Evolutionary conservation across 1,140 invertebrate genomes (phyloP).

Genomic region (Ganaspis sp.): DNA sequence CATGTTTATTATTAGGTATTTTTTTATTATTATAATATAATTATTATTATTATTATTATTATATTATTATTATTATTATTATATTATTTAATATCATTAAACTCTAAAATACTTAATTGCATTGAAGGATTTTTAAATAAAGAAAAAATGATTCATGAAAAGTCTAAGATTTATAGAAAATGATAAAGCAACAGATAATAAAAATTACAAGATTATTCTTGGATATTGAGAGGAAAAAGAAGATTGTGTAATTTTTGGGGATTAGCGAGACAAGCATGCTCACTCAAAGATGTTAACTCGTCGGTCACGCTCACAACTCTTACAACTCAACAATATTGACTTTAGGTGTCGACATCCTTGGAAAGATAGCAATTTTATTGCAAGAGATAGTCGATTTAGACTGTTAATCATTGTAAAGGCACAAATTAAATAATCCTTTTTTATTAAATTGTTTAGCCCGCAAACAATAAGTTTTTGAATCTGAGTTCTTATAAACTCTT

Average conservation of each 20-base stretch:
- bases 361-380: neutral
- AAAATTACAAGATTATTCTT: neutral
- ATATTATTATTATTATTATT: too few species aligned
- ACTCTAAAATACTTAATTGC: too few species aligned
- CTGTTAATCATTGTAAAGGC: neutral
- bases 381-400: neutral
- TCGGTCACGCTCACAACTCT: neutral
- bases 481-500: too few species aligned
- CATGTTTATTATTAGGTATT: too few species aligned
- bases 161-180: neutral
- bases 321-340: slow-evolving; percentile 23
- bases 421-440: too few species aligned
- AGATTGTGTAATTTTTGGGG: neutral
- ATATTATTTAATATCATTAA: too few species aligned
- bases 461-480: too few species aligned
- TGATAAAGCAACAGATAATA: neutral
- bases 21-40: too few species aligned
- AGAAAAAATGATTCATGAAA: neutral
- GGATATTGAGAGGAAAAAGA: neutral
- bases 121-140: too few species aligned
- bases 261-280: neutral
- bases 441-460: too few species aligned
- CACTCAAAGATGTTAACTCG: neutral
- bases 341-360: slow-evolving; percentile 6
- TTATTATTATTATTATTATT: too few species aligned